Percentiles rank a stretch among this genome's conserved stretches.
phyloP scores from a whole-genome alignment of 2,113 vertebrate genomes.

The Sylvietta virens region DNA sequence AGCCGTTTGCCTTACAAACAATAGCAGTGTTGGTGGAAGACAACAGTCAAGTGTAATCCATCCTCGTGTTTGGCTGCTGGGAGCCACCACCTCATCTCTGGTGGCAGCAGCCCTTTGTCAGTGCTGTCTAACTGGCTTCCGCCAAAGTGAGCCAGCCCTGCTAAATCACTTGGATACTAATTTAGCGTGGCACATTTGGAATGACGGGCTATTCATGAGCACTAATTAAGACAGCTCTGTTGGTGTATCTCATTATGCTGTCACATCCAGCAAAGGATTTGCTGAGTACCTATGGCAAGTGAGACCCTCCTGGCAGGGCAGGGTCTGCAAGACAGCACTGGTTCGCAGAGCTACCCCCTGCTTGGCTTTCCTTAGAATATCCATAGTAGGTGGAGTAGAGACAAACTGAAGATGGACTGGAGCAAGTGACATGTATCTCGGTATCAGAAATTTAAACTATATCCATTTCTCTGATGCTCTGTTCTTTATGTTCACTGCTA shows the following conservation, averaged over 20 bases:
- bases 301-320: not conserved
- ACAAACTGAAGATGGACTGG: not conserved
- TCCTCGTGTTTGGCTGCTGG: not conserved
- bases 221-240: not conserved
- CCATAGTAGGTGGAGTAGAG: not conserved
- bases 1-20: not conserved
- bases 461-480: not conserved
- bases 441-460: not conserved
- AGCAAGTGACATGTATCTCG: not conserved
- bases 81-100: not conserved
- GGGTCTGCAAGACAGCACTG: not conserved
- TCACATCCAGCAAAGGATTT: not conserved
- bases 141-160: not conserved
- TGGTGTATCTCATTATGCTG: not conserved
- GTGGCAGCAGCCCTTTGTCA: not conserved
- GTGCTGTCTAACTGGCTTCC: not conserved
- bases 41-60: not conserved
- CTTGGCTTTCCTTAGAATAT: not conserved
- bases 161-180: not conserved
- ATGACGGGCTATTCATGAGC: not conserved
- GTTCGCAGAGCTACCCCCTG: not conserved
- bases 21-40: not conserved
- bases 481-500: not conserved
- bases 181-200: not conserved
- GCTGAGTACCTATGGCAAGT: not conserved